Evolutionary conservation across 2,113 vertebrate species (phyloP), one percentile per base, ranked within the genome.

Genomic region (Guaruba guarouba): DNA sequence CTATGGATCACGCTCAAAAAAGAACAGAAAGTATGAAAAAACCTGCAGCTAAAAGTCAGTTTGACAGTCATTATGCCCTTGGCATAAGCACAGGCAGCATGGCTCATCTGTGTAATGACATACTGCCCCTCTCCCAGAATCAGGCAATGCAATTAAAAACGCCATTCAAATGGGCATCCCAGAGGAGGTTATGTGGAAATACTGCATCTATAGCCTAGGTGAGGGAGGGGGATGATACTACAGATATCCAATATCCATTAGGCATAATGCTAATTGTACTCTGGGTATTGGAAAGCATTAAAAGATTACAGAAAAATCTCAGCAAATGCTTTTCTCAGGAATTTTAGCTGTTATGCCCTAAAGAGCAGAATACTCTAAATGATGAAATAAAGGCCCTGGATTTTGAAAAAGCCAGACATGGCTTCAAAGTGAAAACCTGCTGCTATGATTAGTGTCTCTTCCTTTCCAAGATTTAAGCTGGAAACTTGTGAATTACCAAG

Each of bases 221-320:
- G 67, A 92, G 52, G 63, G 88, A 78, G 88, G 69, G 75, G 67
- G 66, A 88, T 87, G 62, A 37, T 55, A 63, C 75, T 92, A 78
- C 94, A 81, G 79, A 94, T 93, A 27, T 73, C 92, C 48, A 63
- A 33, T 43, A n/a, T 94, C 97, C 96, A 97, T 97, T 97, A 96
- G 93, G 87, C 92, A 73, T 35, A 13, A 91, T 43, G 91, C 86
- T 96, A 96, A 97, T 96, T 97, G 95, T 81, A 29, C 88, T 86
- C 93, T 86, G 93, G 73, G 76, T 62, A 93, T 86, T 79, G 92
- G 86, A 91, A 95, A 93, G 83, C 96, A 96, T 94, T 97, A 95
- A 90, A 96, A 96, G 80, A 86, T 37, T 35, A 35, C 73, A 92
- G 88, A 94, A 97, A 94, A 97, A 88, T 88, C 23, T 28, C 74